Percentiles rank a stretch among this genome's conserved stretches.
Conservation (phyloP, 2,113 vertebrate species). For the Sorex fumeus region DNA sequence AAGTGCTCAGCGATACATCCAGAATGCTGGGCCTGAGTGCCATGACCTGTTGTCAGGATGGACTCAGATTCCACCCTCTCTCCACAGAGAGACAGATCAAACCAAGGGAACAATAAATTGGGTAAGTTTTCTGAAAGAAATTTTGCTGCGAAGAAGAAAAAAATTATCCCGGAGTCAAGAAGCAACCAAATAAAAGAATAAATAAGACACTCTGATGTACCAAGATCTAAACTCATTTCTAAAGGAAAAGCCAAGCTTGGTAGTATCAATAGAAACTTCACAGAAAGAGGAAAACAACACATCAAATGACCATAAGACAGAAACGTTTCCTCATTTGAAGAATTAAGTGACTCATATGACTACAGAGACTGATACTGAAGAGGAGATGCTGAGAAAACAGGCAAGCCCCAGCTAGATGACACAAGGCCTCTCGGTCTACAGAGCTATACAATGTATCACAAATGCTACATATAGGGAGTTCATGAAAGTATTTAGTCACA, state of each 20-base stretch:
- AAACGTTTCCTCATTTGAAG: background rate
- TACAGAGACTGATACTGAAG: background rate
- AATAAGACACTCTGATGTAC: background rate
- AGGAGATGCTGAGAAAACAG: background rate
- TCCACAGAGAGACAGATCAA: background rate
- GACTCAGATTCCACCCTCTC: background rate
- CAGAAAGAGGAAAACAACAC: background rate
- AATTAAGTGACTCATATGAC: background rate
- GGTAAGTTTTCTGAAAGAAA: background rate
- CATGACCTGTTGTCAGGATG: background rate
- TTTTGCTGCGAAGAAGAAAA: background rate
- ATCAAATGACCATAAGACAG: background rate
- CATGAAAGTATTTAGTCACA: background rate
- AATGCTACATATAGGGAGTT: background rate
- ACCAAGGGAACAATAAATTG: background rate
- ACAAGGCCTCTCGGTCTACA: background rate
- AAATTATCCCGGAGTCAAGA: background rate
- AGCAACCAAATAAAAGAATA: background rate
- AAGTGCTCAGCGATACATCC: background rate
- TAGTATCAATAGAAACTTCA: background rate
- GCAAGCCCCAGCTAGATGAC: background rate
- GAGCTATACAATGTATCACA: background rate
- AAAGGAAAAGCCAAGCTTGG: background rate
- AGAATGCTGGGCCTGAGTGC: background rate
- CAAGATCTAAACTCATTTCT: background rate